These are phyloP conservation scores for Oithona nana DNA, from an alignment of 2,888 invertebrate genomes.

Conservation along the genomic window DNA sequence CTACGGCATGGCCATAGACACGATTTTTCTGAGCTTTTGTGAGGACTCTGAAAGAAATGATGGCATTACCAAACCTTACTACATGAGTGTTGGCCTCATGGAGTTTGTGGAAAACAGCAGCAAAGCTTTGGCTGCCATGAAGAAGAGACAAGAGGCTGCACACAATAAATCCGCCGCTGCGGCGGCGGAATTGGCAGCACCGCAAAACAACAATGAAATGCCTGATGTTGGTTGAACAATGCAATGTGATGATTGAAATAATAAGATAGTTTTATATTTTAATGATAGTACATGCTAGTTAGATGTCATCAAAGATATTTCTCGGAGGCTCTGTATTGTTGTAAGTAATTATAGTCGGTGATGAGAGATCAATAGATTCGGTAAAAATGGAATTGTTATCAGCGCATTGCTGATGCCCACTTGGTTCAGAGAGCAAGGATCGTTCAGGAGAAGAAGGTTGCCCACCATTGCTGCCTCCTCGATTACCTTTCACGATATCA, in stretches of 20 bases:
- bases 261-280: too few relatives aligned
- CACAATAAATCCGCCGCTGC: too few relatives aligned
- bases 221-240: too few relatives aligned
- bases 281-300: background rate
- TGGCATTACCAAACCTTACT: conserved; percentile 40
- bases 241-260: too few relatives aligned
- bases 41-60: conserved; percentile 46
- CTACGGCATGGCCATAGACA: conserved; percentile 51
- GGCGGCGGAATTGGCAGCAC: too few relatives aligned
- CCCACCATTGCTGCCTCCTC: background rate
- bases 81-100: conserved; percentile 45
- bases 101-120: conserved; percentile 19
- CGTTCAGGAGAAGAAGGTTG: background rate
- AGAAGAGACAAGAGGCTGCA: background rate
- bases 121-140: background rate
- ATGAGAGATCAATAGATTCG: background rate
- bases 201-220: too few relatives aligned
- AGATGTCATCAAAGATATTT: background rate
- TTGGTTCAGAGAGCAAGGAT: background rate
- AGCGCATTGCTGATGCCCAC: background rate
- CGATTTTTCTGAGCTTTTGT: conserved; percentile 46
- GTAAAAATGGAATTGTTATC: background rate
- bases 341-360: background rate
- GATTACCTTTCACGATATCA: conserved; percentile 7
- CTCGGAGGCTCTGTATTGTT: background rate